Evolutionary conservation across 2,113 vertebrate species (phyloP).

Genomic region (Misgurnus mizolepis): DNA sequence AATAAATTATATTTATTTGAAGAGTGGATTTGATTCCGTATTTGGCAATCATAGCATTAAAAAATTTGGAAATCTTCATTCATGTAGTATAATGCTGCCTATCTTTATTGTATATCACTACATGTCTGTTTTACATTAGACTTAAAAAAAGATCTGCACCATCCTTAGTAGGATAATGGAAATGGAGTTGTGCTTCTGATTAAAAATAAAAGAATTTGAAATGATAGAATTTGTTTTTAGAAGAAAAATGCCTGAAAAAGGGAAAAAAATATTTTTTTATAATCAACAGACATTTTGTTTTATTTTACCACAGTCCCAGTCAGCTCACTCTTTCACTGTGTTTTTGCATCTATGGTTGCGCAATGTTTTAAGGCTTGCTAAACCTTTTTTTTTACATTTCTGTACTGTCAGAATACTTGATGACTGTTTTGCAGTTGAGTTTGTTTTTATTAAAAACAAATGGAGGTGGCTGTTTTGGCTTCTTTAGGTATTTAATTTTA

Average conservation of each 20-base stretch:
- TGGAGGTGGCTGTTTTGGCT: neutral
- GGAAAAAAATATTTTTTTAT: neutral
- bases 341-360: neutral
- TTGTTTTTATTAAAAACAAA: neutral
- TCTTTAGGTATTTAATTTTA: neutral
- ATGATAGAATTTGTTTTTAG: neutral
- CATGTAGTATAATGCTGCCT: conserved; percentile 31
- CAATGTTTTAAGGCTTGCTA: conserved; percentile 16
- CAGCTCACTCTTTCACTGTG: neutral
- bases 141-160: neutral
- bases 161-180: neutral
- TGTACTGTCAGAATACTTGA: neutral
- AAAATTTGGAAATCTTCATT: conserved; percentile 1
- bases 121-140: neutral
- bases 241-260: neutral
- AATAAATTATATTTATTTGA: conserved; percentile 82
- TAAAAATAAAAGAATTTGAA: neutral
- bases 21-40: conserved; percentile 49
- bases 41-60: conserved; percentile 15
- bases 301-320: neutral
- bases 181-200: neutral
- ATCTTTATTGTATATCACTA: neutral
- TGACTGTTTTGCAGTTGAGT: neutral
- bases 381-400: neutral
- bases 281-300: neutral